phyloP scores from a whole-genome alignment of 2,113 vertebrate genomes.

The Pantherophis guttatus region DNA sequence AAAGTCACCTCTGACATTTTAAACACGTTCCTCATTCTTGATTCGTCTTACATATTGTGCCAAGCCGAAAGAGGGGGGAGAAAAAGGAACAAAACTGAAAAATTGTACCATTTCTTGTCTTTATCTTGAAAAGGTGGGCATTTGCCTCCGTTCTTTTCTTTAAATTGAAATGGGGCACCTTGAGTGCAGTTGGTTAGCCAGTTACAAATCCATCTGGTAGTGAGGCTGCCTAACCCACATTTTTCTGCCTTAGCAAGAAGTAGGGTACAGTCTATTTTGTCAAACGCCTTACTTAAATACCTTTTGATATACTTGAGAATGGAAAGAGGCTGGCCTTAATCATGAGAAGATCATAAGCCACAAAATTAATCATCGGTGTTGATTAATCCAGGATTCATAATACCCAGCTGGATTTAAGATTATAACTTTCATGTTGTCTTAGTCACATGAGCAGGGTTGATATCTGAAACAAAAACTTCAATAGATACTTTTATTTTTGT shows the following conservation, averaged over 20 bases:
- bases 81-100: constrained; percentile 30
- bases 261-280: not conserved
- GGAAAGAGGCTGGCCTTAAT: not conserved
- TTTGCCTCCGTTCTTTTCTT: constrained; percentile 37
- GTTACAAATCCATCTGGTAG: not conserved
- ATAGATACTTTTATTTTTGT: not conserved
- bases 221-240: not conserved
- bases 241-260: not conserved
- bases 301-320: not conserved
- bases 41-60: constrained; percentile 38
- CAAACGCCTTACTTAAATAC: not conserved
- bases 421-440: not conserved
- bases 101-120: constrained; percentile 52
- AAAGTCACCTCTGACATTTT: constrained; percentile 73
- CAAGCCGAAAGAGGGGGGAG: not conserved
- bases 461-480: not conserved
- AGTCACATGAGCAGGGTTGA: not conserved
- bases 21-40: constrained; percentile 61
- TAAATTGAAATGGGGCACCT: constrained; percentile 44
- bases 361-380: not conserved
- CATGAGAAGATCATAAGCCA: not conserved
- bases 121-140: constrained; percentile 49
- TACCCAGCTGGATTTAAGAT: not conserved
- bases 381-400: not conserved
- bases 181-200: not conserved